Evolutionary conservation across 2,888 invertebrate species (phyloP).

Genomic region (Noctuana brunneofusca): DNA sequence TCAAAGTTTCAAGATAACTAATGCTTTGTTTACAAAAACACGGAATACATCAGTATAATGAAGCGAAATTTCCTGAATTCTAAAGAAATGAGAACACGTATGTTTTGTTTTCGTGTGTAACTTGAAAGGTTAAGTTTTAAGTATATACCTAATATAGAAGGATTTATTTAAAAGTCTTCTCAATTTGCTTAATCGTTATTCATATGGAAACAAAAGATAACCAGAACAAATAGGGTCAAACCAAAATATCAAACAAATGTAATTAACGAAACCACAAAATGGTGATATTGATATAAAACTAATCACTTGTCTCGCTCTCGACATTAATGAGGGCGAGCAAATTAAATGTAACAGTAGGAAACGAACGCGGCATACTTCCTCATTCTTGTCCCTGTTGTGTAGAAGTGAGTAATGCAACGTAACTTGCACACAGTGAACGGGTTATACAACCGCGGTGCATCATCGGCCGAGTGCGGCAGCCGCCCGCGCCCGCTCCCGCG

Average conservation of each 20-base stretch:
- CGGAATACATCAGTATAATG: constrained; percentile 29
- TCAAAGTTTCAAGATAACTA: constrained; percentile 47
- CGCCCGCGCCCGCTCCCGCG: constrained; percentile 48
- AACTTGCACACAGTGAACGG: constrained; percentile 51
- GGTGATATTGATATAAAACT: constrained; percentile 36
- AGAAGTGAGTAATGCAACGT: constrained; percentile 66
- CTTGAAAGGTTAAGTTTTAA: background rate
- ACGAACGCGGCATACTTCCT: constrained; percentile 63
- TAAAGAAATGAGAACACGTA: constrained; percentile 40
- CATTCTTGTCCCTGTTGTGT: constrained; percentile 63
- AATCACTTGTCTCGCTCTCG: constrained; percentile 45
- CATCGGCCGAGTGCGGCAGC: constrained; percentile 38
- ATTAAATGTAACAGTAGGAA: constrained; percentile 76
- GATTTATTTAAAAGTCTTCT: background rate
- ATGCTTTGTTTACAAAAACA: constrained; percentile 41
- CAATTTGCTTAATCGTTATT: background rate
- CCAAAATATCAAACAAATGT: background rate
- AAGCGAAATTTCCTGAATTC: constrained; percentile 36
- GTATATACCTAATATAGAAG: background rate
- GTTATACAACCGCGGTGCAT: constrained; percentile 60
- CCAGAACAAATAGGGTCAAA: background rate
- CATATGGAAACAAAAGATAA: background rate
- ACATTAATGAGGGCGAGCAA: constrained; percentile 58
- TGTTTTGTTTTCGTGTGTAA: constrained; percentile 23
- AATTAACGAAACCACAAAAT: constrained; percentile 19